Percentiles rank a stretch among this genome's conserved stretches.
Conservation (phyloP, 2,888 invertebrate species). For the Diaperis boleti region DNA sequence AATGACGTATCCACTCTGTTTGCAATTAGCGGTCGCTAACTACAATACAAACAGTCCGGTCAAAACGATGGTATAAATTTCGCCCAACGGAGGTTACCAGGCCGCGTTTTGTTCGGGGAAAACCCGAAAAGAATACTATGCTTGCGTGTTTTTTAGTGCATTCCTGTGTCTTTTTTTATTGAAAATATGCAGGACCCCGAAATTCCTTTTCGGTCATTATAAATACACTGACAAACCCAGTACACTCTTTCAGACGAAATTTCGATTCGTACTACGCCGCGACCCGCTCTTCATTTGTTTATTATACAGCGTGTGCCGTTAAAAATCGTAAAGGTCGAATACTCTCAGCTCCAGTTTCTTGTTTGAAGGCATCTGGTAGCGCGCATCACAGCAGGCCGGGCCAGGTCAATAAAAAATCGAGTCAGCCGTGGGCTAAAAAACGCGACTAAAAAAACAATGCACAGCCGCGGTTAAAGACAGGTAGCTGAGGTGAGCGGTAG, state of each 20-base stretch:
- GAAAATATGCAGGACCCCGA: too few relatives aligned
- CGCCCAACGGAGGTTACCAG: not conserved
- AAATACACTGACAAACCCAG: too few relatives aligned
- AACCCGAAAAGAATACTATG: too few relatives aligned
- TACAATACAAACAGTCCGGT: not conserved
- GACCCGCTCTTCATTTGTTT: too few relatives aligned
- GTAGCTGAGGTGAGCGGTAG: slow-evolving; percentile 63
- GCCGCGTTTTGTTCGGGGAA: not conserved
- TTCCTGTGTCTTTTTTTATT: too few relatives aligned
- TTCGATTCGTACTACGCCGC: too few relatives aligned
- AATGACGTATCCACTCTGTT: not conserved
- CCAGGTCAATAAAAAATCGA: slow-evolving; percentile 62
- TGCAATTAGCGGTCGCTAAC: not conserved
- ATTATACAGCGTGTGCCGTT: not conserved
- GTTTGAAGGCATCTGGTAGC: slow-evolving; percentile 37
- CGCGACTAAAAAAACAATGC: slow-evolving; percentile 64
- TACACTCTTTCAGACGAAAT: too few relatives aligned
- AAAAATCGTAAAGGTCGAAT: not conserved
- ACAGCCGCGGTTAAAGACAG: slow-evolving; percentile 65
- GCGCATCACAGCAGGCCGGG: slow-evolving; percentile 42
- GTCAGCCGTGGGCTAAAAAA: slow-evolving; percentile 60
- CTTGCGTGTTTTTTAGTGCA: too few relatives aligned
- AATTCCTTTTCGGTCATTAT: too few relatives aligned
- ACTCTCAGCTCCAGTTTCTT: slow-evolving; percentile 23
- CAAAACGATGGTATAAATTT: not conserved